These are phyloP conservation scores for Clarias magur DNA, from an alignment of 2,113 vertebrate genomes.

Conservation along the genomic window DNA sequence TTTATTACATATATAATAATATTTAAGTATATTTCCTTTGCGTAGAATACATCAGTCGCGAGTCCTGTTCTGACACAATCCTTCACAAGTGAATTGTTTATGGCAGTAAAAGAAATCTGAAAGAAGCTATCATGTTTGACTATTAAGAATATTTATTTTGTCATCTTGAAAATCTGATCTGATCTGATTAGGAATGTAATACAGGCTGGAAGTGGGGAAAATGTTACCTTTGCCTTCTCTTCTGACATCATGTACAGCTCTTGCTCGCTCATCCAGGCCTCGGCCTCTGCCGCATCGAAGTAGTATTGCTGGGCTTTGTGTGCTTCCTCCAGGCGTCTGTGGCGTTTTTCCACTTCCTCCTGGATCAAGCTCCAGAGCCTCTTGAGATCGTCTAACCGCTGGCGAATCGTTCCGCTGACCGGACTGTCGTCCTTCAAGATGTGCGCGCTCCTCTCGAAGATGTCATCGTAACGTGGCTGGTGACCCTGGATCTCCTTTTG, in stretches of 20 bases:
- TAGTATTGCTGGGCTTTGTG: slow-evolving; percentile 96
- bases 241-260: slow-evolving; percentile 99
- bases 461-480: slow-evolving; percentile 90
- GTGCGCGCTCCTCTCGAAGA: slow-evolving; percentile 86
- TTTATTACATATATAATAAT: background rate
- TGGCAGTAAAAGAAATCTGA: background rate
- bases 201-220: background rate
- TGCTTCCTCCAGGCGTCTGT: slow-evolving; percentile 85
- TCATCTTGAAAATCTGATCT: no score
- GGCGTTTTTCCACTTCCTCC: slow-evolving; percentile 84
- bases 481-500: slow-evolving; percentile 97
- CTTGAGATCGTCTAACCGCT: slow-evolving; percentile 82
- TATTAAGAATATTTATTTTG: background rate
- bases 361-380: slow-evolving; percentile 84
- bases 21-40: background rate
- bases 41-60: background rate
- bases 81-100: background rate
- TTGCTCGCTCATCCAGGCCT: slow-evolving; percentile 99
- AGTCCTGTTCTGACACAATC: background rate
- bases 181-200: background rate
- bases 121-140: background rate
- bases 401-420: slow-evolving; percentile 76
- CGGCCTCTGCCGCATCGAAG: slow-evolving; percentile 91
- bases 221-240: slow-evolving; percentile 92
- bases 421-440: slow-evolving; percentile 80